Base-by-base conservation (phyloP, 2,797 vertebrate species). In the Rhynchotus rufescens region DNA sequence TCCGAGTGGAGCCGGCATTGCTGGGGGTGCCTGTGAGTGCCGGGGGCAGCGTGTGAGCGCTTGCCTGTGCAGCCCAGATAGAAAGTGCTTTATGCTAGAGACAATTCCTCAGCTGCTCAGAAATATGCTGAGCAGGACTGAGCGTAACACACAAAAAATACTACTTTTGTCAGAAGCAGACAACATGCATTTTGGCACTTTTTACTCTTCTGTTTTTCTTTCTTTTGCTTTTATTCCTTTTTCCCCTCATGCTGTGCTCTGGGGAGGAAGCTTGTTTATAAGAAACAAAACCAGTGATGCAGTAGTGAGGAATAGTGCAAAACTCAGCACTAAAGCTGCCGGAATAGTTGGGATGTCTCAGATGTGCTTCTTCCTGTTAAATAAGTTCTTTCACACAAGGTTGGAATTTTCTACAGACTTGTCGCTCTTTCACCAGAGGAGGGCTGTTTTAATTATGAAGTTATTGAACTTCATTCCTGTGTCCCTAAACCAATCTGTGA, bases 11-110 rank as follows among this genome's bases (percentile, higher is more conserved):
- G 28, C 26, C 47, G 34, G 64, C 25, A 38, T 22, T 85, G 20
- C 26, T 8, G 22, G 77, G 68, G 12, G 14, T 65, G 86, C 57
- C 49, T 60, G 65, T 54, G 36, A 61, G 60, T 68, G 9, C 61
- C 45, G 51, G 22, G 32, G 49, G 45, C 34, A 84, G 82, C 66
- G n/a, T 56, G 1, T 62, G 38, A 36, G 2, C 40, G 57, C 34
- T 9, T 1, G 0, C 34, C 11, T 1, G 0, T 60, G 28, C 36
- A 71, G 57, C 5, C 4, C 1, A 1, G 5, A 22, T 47, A 68
- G 47, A 68, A 89, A 73, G 38, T 68, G 52, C 44, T 88, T 86
- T 36, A 42, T 80, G 44, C 54, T 83, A 1, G 49, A 73, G 45
- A 64, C 21, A 21, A 34, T 86, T 81, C 47, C 17, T 90, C 36